Conservation (phyloP, 2,113 vertebrate genomes). For the Sinocyclocheilus grahami region DNA sequence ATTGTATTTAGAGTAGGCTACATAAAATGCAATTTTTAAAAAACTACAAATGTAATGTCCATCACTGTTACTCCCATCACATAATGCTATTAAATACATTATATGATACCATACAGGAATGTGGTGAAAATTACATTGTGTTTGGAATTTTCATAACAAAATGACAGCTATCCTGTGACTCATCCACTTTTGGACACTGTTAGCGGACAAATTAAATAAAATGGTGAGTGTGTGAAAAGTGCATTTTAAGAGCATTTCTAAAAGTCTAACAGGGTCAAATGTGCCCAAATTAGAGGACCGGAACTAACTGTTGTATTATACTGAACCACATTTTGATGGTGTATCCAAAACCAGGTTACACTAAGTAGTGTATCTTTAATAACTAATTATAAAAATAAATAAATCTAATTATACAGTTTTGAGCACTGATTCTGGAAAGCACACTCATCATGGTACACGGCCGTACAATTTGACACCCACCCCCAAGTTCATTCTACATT, state of each 20-base stretch:
- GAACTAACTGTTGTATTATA: background rate
- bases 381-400: background rate
- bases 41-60: too few relatives aligned
- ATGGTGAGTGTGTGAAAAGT: background rate
- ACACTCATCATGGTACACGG: conserved; percentile 14
- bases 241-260: background rate
- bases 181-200: too few relatives aligned
- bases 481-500: conserved; percentile 53
- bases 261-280: background rate
- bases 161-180: too few relatives aligned
- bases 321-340: background rate
- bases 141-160: too few relatives aligned
- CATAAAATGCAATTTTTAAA: too few relatives aligned
- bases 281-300: background rate
- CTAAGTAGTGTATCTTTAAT: background rate
- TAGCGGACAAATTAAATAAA: background rate
- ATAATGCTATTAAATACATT: too few relatives aligned
- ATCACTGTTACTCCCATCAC: too few relatives aligned
- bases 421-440: conserved; percentile 6
- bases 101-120: too few relatives aligned
- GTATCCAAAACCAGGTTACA: conserved; percentile 1
- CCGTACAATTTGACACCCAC: conserved; percentile 42
- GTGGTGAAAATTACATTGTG: too few relatives aligned
- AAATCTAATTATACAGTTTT: conserved; percentile 32
- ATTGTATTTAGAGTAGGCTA: too few relatives aligned